A percentile compares a stretch with the other conserved stretches of the same genome.
These are phyloP conservation scores for Corythornis cristatus DNA, from an alignment of 2,113 vertebrate species.

Conservation along the genomic window DNA sequence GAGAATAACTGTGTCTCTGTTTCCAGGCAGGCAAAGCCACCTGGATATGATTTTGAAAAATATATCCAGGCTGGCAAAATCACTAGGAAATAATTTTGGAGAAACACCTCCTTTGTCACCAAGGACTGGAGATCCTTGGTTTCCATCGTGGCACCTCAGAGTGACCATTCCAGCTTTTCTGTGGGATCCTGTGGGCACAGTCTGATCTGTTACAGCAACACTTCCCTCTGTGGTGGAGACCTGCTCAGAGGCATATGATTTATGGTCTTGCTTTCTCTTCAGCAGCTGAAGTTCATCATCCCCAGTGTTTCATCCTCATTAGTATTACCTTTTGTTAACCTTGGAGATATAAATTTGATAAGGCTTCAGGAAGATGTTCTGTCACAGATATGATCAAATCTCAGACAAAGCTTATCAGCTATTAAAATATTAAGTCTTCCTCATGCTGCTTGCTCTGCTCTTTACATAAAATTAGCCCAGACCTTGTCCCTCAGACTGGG, in stretches of 20 bases:
- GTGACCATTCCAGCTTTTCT: background rate
- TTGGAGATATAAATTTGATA: slow-evolving; percentile 21
- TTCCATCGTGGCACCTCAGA: background rate
- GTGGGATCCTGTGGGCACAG: background rate
- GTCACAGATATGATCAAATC: background rate
- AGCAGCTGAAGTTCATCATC: background rate
- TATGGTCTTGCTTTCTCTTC: background rate
- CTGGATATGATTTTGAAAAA: too few species aligned
- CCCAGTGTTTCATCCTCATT: background rate
- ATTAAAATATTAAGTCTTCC: background rate
- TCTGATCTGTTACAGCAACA: background rate
- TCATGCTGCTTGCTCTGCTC: background rate
- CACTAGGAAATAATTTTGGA: too few species aligned
- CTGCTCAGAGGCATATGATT: background rate
- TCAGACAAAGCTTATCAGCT: background rate
- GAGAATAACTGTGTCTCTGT: background rate
- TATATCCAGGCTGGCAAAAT: too few species aligned
- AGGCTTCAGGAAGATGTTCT: background rate
- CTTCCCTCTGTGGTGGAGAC: background rate
- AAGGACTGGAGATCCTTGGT: background rate
- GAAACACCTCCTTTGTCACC: background rate
- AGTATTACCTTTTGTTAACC: background rate
- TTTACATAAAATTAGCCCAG: background rate
- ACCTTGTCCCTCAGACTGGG: background rate
- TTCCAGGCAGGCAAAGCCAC: background rate